Evolutionary conservation across 1,140 invertebrate species (phyloP), one percentile per base, ranked within the genome.

Genomic region (Rhagoletis pomonella): DNA sequence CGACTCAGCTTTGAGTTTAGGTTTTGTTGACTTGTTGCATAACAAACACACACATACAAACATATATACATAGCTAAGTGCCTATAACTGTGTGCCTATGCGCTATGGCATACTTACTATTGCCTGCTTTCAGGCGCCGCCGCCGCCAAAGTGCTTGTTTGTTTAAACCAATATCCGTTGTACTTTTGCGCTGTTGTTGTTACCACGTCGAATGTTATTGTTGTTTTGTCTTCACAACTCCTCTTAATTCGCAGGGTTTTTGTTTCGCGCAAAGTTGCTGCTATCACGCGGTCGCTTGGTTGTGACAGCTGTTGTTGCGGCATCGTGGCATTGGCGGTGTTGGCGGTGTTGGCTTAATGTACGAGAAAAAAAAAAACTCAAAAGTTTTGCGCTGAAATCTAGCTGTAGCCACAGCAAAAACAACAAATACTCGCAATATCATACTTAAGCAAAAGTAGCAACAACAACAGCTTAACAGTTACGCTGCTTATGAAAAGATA

Each of bases 401-500:
- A 81, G 50, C 73, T 81, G 17, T 47, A 50, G n/a, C n/a, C 9
- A 55, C 12, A 3, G 12, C 44, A 81, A 50, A 19, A 81, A 81
- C 17, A 81, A 81, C 47, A 81, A 81, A 81, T 55, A 29, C 12
- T 19, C 12, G 39, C 17, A 19, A 81, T 47, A 81, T 81, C 19
- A 81, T 81, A 17, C 73, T 55, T 55, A 58, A 81, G 12, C 73
- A 19, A 4, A 39, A 42, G n/a, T 47, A 44, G 5, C 73, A 55
- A 50, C 17, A 55, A 55, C n/a, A 81, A 81, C 5, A 81, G 55
- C 73, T 81, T 81, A 55, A 5, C 17, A 10, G 73, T 47, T 81
- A 81, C 73, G 42, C 4, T 50, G 47, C 73, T 81, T 81, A 81
- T 81, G 73, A 81, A 81, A 81, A 81, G 73, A 47, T 81, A 81